Percentiles rank a stretch among this genome's conserved stretches.
phyloP scores from a whole-genome alignment of 2,113 vertebrate genomes.

The cattle (Bos taurus) region ARS-UCD2.0 NC_037330.1:19968001-19968500 shows the following conservation, averaged over 20 bases:
- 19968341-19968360: background rate
- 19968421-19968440: background rate
- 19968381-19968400: background rate
- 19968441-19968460: background rate
- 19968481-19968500: background rate
- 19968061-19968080: background rate
- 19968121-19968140: background rate
- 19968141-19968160: background rate
- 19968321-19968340: background rate
- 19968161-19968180: background rate
- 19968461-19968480: background rate
- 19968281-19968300: background rate
- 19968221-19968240: background rate
- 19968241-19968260: background rate
- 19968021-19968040: background rate
- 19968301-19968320: background rate
- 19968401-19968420: background rate
- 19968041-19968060: background rate
- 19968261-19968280: background rate
- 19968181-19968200: background rate
- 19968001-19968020: background rate
- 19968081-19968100: background rate
- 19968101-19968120: background rate
- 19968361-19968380: background rate
- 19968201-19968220: background rate